Base-by-base conservation (phyloP, 2,113 vertebrate species). In the Pollachius pollachius region DNA sequence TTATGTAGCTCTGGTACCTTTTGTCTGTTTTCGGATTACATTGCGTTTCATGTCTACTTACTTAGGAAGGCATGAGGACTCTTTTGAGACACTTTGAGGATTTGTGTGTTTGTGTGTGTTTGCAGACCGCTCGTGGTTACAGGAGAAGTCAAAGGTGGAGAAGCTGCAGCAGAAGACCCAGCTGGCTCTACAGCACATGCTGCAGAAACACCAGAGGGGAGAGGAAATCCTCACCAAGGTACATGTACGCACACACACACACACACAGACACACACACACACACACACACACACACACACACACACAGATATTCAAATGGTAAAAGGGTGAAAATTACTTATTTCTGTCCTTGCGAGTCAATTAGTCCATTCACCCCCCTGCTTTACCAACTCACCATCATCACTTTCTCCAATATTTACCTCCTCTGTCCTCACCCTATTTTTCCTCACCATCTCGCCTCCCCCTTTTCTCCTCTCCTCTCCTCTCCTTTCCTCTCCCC, bases 111-210 rank as follows among this genome's bases (percentile, higher is more conserved):
- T 69, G 59, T 56, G n/a, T 68, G 19, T 68, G 30, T 34, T 27
- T 34, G 0, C 76, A 97, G 96, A 97, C 90, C 95, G 95, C 37
- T 95, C 94, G 0, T 97, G 96, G 96, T 93, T 97, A 73, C 96
- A 97, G 88, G 96, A 97, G 84, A 96, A 96, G 82, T 90, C 94
- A 64, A 95, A 95, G 86, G 96, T 97, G 69, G 95, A 97, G 84
- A 97, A 96, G 81, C 93, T 97, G 72, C 95, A 97, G 65, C 94
- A 96, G 92, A 95, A 94, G 85, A 95, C 95, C 80, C 93, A 96
- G 79, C 88, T 95, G 77, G 94, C 94, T 62, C 94, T 97, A 84
- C 95, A 97, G 56, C 95, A 95, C 0, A 92, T 97, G 70, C 91
- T 97, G 73, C 94, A 96, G 88, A 96, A 96, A 87, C 95, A 96